Evolutionary conservation across 2,797 vertebrate species (phyloP), one percentile per base, ranked within the genome.

Genomic region (Pseudomugil gertrudae): DNA sequence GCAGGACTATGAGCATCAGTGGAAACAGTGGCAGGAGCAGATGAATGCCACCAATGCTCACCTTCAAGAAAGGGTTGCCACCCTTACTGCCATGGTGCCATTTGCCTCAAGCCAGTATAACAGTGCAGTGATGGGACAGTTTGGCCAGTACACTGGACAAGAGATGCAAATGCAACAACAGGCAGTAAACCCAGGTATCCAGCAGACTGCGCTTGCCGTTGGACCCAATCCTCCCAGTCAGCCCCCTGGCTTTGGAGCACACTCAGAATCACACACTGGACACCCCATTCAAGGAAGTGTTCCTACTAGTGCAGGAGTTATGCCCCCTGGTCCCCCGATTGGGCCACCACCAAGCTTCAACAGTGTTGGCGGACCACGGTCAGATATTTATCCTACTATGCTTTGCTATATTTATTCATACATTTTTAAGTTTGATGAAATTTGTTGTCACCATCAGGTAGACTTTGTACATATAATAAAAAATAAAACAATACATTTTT

Each of bases 11-110:
- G 97, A 96, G 77, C 95, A 93, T 43, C 98, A 99, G 54, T 99
- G 98, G 98, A 97, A 95, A 72, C 95, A 97, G 48, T 99, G 98
- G 98, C 96, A 99, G 87, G 96, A 96, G 40, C 98, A 99, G 84
- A 97, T 99, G 95, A 97, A 95, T 77, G 95, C 96, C 61, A 97
- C 97, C 51, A 95, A 95, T 63, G 88, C 92, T 11, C 96, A 97
- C 78, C 89, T 99, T 52, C 95, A 96, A 72, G 98, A 98, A 83
- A 95, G 95, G 78, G 90, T 98, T 63, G 93, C 81, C 38, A 94
- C 96, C 1, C 90, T 99, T 45, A 93, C 92, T 83, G 93, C 93
- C 56, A 89, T 97, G 93, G 86, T 93, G 50, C 95, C 96, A 23
- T 93, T 94, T 59, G 89, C 93, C 10, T 89, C 93, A 59, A 87